Percentiles rank a stretch among this genome's conserved stretches.
phyloP scores from a whole-genome alignment of 2,113 vertebrate species.

The Seriola aureovittata region DNA sequence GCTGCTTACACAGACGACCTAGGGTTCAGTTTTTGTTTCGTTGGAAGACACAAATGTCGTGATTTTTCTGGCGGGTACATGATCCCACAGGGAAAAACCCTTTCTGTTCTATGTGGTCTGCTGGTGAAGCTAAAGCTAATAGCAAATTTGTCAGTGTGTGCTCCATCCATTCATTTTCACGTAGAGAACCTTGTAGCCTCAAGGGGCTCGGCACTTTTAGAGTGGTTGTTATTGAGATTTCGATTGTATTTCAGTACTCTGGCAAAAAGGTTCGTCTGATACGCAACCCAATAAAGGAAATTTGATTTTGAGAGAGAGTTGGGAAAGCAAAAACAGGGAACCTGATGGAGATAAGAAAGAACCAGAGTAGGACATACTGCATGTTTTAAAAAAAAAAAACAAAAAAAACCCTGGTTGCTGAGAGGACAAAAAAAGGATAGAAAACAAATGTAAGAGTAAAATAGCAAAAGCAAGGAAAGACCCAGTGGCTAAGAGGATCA shows the following conservation, averaged over 20 bases:
- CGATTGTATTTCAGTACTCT: background rate
- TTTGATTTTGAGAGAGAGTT: constrained; percentile 7
- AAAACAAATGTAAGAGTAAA: constrained; percentile 5
- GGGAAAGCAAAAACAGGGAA: background rate
- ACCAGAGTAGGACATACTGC: background rate
- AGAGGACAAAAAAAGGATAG: constrained; percentile 7
- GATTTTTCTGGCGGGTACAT: too few relatives aligned
- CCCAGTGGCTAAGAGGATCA: constrained; percentile 43
- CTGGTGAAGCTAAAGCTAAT: background rate
- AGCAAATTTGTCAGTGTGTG: background rate
- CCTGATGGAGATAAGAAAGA: constrained; percentile 4
- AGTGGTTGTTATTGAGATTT: constrained; percentile 14
- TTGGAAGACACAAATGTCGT: background rate
- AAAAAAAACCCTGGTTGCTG: constrained; percentile 3
- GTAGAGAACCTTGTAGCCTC: background rate
- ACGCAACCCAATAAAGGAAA: constrained; percentile 10
- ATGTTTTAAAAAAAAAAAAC: background rate
- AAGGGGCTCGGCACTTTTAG: background rate
- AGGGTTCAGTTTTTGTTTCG: background rate
- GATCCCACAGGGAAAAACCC: too few relatives aligned
- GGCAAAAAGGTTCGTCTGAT: constrained; percentile 1
- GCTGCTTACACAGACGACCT: background rate
- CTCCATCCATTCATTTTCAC: background rate
- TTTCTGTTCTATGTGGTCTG: background rate
- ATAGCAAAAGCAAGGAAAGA: constrained; percentile 33